Percentiles rank a stretch among this genome's conserved stretches.
phyloP scores from a whole-genome alignment of 2,113 vertebrate genomes.

The Burhinus bistriatus region DNA sequence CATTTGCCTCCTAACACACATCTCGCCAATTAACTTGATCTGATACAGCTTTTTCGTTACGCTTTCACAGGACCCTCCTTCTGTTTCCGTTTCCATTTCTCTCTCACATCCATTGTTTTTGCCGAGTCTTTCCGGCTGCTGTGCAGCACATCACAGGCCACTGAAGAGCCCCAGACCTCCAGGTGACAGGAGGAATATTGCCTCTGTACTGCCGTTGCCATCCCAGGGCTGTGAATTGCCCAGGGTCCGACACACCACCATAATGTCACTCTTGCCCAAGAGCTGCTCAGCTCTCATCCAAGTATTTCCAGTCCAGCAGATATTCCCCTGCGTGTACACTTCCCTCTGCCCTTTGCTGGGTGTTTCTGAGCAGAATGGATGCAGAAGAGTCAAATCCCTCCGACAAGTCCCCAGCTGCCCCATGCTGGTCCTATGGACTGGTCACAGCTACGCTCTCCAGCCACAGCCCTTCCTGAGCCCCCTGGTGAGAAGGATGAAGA shows the following conservation, averaged over 20 bases:
- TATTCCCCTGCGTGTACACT: background rate
- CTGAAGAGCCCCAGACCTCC: too few species aligned
- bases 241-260: background rate
- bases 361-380: background rate
- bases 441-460: background rate
- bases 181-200: background rate
- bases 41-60: background rate
- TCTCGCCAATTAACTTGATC: background rate
- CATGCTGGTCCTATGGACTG: background rate
- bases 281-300: background rate
- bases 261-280: background rate
- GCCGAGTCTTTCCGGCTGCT: background rate
- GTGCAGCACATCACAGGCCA: background rate
- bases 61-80: background rate
- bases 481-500: background rate
- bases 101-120: background rate
- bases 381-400: background rate
- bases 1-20: background rate
- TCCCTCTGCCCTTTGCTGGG: background rate
- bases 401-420: background rate
- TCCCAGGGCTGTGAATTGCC: background rate
- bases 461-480: background rate
- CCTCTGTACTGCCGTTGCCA: too few species aligned
- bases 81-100: background rate
- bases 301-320: background rate